phyloP scores from a whole-genome alignment of 1,140 invertebrate genomes.

The Sweltsa coloradensis region DNA sequence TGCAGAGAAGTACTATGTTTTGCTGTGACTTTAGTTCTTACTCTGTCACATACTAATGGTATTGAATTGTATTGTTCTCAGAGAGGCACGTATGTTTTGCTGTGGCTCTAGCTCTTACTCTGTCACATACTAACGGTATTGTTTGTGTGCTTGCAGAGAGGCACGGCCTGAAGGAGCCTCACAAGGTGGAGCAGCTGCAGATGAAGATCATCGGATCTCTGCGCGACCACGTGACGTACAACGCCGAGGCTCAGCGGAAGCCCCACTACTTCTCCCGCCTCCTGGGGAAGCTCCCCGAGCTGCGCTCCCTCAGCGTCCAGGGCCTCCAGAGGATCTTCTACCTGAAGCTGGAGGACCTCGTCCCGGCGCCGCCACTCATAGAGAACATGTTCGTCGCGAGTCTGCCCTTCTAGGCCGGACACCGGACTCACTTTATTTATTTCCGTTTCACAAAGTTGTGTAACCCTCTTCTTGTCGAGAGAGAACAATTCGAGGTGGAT shows the following conservation, averaged over 20 bases:
- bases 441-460: too few species aligned
- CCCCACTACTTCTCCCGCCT: conserved; percentile 85
- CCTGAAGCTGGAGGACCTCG: conserved; percentile 82
- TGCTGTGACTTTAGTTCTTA: too few species aligned
- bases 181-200: conserved; percentile 84
- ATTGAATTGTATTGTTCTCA: too few species aligned
- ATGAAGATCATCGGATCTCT: conserved; percentile 91
- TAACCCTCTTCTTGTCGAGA: too few species aligned
- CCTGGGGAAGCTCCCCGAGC: conserved; percentile 79
- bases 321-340: conserved; percentile 90
- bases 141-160: conserved; percentile 55
- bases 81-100: too few species aligned
- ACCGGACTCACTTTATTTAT: too few species aligned
- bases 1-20: too few species aligned
- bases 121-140: too few species aligned
- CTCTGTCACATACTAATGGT: too few species aligned
- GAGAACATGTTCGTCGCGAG: conserved; percentile 91
- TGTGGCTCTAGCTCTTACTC: too few species aligned
- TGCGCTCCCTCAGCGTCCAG: conserved; percentile 81
- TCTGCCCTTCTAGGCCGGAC: conserved; percentile 76
- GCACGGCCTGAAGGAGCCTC: conserved; percentile 81
- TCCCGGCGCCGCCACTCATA: conserved; percentile 81
- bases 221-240: conserved; percentile 88
- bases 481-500: too few species aligned
- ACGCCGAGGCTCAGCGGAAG: conserved; percentile 75